Base-by-base conservation (phyloP, 2,797 vertebrate genomes). In the Moxostoma hubbsi region DNA sequence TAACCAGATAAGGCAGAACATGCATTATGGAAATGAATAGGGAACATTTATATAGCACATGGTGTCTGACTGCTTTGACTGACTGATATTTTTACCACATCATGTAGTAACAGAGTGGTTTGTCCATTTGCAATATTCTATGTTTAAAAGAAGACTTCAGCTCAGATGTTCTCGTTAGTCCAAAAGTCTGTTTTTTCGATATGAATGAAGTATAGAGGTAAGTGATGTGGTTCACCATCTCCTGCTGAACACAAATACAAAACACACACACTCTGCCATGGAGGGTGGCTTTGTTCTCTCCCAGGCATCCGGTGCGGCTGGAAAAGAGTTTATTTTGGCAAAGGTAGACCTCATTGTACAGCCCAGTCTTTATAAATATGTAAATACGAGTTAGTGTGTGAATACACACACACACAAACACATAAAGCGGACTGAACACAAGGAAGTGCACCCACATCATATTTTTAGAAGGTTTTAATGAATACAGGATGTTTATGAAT, bases 381-480 rank as follows among this genome's bases (percentile, higher is more conserved):
- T 92, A 93, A 94, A 93, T 93, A 93, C 71, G 84, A 86, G 75
- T 87, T 86, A 79, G 89, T 87, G 87, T 85, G 86, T 86, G 87
- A 86, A 84, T 87, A 86, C 87, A 68, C 51, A 18, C 75, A 55
- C 64, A 16, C 78, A 67, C 24, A 67, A 73, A 47, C 49, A 71
- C 77, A 77, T 59, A 82, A 84, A 62, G 75, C 76, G 59, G 77
- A 73, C 58, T 70, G 77, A 80, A 81, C 51, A 67, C 74, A 64
- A 83, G 88, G 88, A 89, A 88, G 86, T 88, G 84, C 85, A 88
- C 79, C 82, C 86, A 88, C 90, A 88, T 89, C 88, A 79, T 94
- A 95, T 95, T 95, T 95, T 94, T 94, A 94, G 94, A 94, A 91
- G 91, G 90, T 93, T 94, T 94, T 94, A 94, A 95, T 94, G 93